These are phyloP conservation scores for Leptinotarsa juncta DNA, from an alignment of 2,888 invertebrate species.

Conservation along the genomic window DNA sequence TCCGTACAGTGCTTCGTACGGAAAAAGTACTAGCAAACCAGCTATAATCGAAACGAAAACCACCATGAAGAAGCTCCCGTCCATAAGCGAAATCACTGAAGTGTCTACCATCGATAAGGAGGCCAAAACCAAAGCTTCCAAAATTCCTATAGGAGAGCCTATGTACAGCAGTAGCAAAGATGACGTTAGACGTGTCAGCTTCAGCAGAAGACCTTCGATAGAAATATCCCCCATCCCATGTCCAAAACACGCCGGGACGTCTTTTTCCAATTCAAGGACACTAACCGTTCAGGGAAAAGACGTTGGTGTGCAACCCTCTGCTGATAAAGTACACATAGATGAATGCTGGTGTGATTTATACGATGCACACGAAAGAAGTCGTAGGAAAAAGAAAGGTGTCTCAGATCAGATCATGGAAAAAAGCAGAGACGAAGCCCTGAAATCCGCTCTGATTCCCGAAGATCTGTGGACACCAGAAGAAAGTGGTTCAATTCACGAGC, in stretches of 20 bases:
- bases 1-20: conserved; percentile 17
- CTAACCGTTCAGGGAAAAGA: conserved; percentile 19
- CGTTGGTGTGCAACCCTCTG: conserved; percentile 1
- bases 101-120: conserved; percentile 30
- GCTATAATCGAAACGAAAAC: conserved; percentile 51
- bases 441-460: background rate
- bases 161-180: conserved; percentile 40
- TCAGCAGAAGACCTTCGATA: conserved; percentile 27
- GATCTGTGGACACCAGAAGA: conserved; percentile 1
- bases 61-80: conserved; percentile 51
- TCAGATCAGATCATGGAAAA: conserved; percentile 6
- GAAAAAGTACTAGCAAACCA: conserved; percentile 36
- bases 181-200: conserved; percentile 22
- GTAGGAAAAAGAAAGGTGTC: background rate
- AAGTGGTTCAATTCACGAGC: background rate
- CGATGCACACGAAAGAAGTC: background rate
- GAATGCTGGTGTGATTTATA: conserved; percentile 33
- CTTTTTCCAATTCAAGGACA: conserved; percentile 29
- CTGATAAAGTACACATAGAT: conserved; percentile 18
- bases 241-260: conserved; percentile 36
- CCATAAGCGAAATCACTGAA: conserved; percentile 54
- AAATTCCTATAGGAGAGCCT: conserved; percentile 28
- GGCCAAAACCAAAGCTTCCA: background rate
- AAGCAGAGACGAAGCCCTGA: background rate
- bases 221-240: conserved; percentile 36